Evolutionary conservation across 2,888 invertebrate species (phyloP), one percentile per base, ranked within the genome.

Genomic region (Drosophila siamana): DNA sequence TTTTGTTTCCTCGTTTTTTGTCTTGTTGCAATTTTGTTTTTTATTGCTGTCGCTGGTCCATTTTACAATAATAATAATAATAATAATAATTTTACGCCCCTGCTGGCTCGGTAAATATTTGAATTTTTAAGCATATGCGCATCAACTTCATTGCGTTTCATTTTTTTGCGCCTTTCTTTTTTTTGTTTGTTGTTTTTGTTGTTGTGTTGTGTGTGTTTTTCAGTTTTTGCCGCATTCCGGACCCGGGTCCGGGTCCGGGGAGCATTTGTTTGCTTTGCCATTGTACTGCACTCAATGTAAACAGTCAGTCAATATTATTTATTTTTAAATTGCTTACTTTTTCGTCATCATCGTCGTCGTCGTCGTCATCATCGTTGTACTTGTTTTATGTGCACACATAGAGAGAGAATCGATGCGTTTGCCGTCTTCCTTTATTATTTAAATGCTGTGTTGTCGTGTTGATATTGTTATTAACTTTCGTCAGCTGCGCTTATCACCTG

Each of bases 81-180:
- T 74, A 69, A 83, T 70, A 75, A 82, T 69, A 61, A 83, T 85
- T 86, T 82, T 82, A 68, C 83, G 82, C 72, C 69, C 72, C 72
- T 65, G 60, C 71, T 55, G 77, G 55, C 46, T 65, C 72, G 50
- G 74, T 78, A 89, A 88, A 87, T 87, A 87, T 83, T 87, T 88
- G 80, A 74, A 79, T 77, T 80, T 85, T 87, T 80, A 85, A 80
- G 75, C 75, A 88, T 80, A 80, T 83, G 83, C 72, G 67, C 78
- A 78, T 74, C 69, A 71, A 61, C 63, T 74, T 67, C 28, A 41
- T 22, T 48, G 26, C 5, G 19, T n/a, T 46, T 52, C 13, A 33
- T 44, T 36, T 24, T 62, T 30, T 38, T 16, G 16, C 33, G 24
- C 44, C n/a, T 47, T 41, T 47, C 11, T 16, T 6, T 16, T 71